Evolutionary conservation across 2,113 vertebrate species (phyloP), one percentile per base, ranked within the genome.

Genomic region (Axis porcinus): DNA sequence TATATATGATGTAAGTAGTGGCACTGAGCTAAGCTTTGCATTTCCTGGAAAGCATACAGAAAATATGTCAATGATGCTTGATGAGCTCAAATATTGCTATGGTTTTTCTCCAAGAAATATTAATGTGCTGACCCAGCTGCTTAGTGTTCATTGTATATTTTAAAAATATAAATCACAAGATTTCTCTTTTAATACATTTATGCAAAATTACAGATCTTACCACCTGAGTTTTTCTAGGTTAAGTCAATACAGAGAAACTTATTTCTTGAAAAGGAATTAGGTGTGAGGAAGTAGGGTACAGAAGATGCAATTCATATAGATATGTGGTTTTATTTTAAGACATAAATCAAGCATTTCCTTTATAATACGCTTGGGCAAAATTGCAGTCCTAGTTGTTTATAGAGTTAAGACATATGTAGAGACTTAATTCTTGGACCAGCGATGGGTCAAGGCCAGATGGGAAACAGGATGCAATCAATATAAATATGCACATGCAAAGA

Each of bases 31-130:
- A 78, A 89, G 52, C 50, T 91, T 89, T 86, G 47, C 55, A 74
- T 96, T 97, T 60, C 57, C 60, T 78, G 28, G 47, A 97, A 95
- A 36, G 47, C 79, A 91, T 92, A 78, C 86, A 96, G 97, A 97
- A 97, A 95, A 84, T 78, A 95, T 95, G 88, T 97, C 86, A 86
- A 28, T 86, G 93, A 91, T 45, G 50, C 30, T 84, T 60, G 36
- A 89, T 88, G 58, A 95, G 89, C 60, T 6, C 55, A 96, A 91
- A 88, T 70, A 94, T 81, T 82, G 54, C 64, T 92, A 23, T 21
- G 47, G 21, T 88, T 96, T 95, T 27, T 82, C 60, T 95, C 89
- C 78, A 97, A 96, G 90, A 96, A 95, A 67, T 90, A 55, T 57
- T 89, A 82, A 23, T 40, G 50, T 92, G 81, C 93, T 95, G 91